phyloP scores from a whole-genome alignment of 2,797 vertebrate species.

The Catamblyrhynchus diadema region DNA sequence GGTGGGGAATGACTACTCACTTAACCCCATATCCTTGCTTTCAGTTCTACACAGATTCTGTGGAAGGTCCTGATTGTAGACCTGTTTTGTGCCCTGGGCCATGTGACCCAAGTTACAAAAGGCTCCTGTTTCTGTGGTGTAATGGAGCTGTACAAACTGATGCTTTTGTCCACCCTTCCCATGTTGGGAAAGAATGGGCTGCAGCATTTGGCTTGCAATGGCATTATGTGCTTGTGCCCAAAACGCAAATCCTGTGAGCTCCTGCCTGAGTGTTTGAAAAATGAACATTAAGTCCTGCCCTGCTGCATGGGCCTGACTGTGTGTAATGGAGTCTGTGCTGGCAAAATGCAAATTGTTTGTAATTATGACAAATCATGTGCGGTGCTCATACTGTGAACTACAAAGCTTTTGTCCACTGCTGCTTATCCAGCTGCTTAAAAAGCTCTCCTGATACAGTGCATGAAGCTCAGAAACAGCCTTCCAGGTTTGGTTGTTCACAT shows the following conservation, averaged over 20 bases:
- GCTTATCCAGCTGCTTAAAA: not conserved
- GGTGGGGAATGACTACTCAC: not conserved
- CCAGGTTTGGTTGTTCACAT: not conserved
- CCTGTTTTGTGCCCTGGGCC: not conserved
- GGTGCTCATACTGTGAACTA: not conserved
- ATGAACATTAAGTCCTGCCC: not conserved
- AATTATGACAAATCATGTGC: not conserved
- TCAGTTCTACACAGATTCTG: not conserved
- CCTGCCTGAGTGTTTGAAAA: not conserved
- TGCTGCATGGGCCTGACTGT: not conserved
- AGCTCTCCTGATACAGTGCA: not conserved
- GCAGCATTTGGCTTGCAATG: not conserved
- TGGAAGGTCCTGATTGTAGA: not conserved
- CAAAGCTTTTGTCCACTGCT: not conserved
- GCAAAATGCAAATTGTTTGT: not conserved
- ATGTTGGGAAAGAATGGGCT: not conserved
- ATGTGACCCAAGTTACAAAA: rapidly evolving
- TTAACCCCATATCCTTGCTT: not conserved
- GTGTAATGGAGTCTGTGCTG: not conserved
- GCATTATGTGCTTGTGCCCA: not conserved
- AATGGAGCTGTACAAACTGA: not conserved
- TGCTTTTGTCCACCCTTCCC: not conserved
- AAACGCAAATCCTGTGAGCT: not conserved
- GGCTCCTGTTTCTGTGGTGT: not conserved
- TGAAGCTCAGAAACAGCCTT: not conserved